Conservation (phyloP, 2,888 invertebrate genomes). For the Synergus itoensis region DNA sequence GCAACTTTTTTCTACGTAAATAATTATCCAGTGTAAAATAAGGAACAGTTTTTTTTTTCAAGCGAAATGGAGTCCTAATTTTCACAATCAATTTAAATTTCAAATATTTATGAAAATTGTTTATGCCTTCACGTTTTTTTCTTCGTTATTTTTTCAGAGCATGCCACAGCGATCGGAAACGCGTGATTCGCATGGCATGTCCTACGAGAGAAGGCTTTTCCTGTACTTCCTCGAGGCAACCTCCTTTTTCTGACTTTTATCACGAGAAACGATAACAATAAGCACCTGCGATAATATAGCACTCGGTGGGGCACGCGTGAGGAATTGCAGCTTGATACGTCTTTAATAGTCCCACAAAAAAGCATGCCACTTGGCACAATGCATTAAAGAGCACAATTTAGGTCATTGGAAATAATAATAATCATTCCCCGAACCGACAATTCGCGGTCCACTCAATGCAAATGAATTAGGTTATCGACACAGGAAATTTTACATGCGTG, state of each 20-base stretch:
- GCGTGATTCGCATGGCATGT: constrained; percentile 42
- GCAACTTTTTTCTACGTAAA: no score
- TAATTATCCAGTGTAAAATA: no score
- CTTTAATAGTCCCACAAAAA: constrained; percentile 46
- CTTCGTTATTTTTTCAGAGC: constrained; percentile 15
- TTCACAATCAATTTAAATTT: constrained; percentile 14
- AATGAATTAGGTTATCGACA: constrained; percentile 33
- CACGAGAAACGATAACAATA: constrained; percentile 30
- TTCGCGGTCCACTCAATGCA: background rate
- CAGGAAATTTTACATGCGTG: constrained; percentile 24
- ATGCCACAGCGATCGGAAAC: constrained; percentile 37
- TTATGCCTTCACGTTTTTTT: constrained; percentile 7
- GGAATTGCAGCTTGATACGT: constrained; percentile 39
- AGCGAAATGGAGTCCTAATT: background rate
- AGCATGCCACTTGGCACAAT: constrained; percentile 49
- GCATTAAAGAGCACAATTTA: constrained; percentile 52
- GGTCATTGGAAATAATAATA: constrained; percentile 57
- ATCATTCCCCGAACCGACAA: constrained; percentile 44
- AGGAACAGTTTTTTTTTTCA: no score
- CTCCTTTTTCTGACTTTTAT: constrained; percentile 36
- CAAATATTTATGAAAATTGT: constrained; percentile 20
- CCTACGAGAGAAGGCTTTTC: constrained; percentile 15
- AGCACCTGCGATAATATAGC: constrained; percentile 32
- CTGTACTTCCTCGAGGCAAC: constrained; percentile 23
- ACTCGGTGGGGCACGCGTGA: constrained; percentile 15